phyloP scores from a whole-genome alignment of 2,888 invertebrate genomes.

The Euzetes globulus region DNA sequence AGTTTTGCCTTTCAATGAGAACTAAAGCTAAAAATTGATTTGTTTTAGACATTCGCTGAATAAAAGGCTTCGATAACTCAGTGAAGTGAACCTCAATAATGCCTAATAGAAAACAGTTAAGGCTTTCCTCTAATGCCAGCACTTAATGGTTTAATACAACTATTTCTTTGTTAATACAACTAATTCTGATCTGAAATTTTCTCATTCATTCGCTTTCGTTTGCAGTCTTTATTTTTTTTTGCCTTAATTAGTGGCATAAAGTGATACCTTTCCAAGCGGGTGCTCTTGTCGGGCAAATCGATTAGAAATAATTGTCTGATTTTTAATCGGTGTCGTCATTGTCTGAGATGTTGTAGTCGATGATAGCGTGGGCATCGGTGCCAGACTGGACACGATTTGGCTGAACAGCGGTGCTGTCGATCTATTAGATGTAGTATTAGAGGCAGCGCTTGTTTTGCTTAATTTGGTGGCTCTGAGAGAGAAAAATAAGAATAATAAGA shows the following conservation, averaged over 20 bases:
- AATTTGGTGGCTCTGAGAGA: conserved; percentile 20
- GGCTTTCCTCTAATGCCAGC: background rate
- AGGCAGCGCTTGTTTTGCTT: conserved; percentile 2
- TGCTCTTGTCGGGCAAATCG: conserved; percentile 19
- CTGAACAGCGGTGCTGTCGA: conserved; percentile 13
- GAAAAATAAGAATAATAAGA: background rate
- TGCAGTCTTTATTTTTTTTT: background rate
- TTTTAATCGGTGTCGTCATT: conserved; percentile 6
- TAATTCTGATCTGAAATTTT: background rate
- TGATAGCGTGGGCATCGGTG: conserved; percentile 10
- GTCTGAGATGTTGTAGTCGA: background rate
- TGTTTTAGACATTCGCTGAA: background rate
- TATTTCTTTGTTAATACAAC: conserved; percentile 8
- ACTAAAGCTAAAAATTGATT: background rate
- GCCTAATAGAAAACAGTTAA: background rate
- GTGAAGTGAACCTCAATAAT: background rate
- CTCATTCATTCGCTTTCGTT: background rate
- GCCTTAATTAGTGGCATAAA: background rate
- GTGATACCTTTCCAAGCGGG: conserved; percentile 19
- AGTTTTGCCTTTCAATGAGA: background rate
- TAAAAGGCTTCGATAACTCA: conserved; percentile 15
- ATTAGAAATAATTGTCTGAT: conserved; percentile 2
- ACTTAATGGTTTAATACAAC: conserved; percentile 13
- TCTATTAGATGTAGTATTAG: background rate
- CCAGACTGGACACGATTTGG: background rate